Conservation (phyloP, 2,113 vertebrate species). For the Xiphophorus couchianus region DNA sequence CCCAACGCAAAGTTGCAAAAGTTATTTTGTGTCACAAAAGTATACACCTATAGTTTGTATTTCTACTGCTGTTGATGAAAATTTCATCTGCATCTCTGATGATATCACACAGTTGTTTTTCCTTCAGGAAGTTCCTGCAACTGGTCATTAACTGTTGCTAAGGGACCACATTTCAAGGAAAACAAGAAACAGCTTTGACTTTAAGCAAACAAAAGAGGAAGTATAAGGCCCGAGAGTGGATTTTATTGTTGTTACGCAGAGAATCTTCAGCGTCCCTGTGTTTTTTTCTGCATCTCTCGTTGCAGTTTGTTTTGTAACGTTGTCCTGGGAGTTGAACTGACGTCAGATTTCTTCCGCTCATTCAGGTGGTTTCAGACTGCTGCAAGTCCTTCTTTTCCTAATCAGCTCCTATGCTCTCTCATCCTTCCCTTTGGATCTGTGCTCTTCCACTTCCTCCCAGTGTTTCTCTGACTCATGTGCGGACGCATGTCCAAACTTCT, state of each 20-base stretch:
- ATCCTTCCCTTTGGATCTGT: conserved; percentile 38
- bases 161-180: conserved; percentile 49
- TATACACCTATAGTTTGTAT: conserved; percentile 10
- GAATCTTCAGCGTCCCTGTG: conserved; percentile 3
- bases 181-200: conserved; percentile 44
- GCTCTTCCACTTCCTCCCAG: conserved; percentile 53
- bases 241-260: conserved; percentile 18
- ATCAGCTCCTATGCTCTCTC: conserved; percentile 54
- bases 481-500: conserved; percentile 20
- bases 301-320: conserved; percentile 30
- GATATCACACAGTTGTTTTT: conserved; percentile 69
- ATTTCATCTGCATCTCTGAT: conserved; percentile 61
- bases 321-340: conserved; percentile 64
- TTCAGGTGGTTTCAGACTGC: conserved; percentile 60
- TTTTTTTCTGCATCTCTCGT: conserved; percentile 30
- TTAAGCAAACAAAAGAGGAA: conserved; percentile 10
- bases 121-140: conserved; percentile 75
- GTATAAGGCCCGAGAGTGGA: not conserved
- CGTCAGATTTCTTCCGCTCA: conserved; percentile 70
- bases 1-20: not conserved
- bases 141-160: conserved; percentile 67
- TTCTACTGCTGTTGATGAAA: conserved; percentile 46
- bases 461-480: conserved; percentile 49
- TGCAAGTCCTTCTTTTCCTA: conserved; percentile 61
- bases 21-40: not conserved